phyloP scores from a whole-genome alignment of 2,797 vertebrate genomes.

The Staurois parvus region DNA sequence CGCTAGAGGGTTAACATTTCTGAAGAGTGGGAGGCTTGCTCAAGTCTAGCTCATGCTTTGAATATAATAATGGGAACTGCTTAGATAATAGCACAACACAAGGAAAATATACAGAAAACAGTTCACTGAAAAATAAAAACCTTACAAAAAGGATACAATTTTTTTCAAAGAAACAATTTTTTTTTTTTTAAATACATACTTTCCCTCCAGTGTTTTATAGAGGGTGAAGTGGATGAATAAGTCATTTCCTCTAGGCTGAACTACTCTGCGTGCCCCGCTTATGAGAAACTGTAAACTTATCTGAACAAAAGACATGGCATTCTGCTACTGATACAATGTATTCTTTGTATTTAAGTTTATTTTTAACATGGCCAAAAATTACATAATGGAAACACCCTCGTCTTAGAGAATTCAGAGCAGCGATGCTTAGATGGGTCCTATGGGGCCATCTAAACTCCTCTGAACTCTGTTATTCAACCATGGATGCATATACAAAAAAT shows the following conservation, averaged over 20 bases:
- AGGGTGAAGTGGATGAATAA: background rate
- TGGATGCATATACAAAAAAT: no score
- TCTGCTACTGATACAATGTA: constrained; percentile 4
- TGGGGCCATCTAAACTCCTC: background rate
- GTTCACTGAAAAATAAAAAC: background rate
- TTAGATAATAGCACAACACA: background rate
- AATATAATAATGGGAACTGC: background rate
- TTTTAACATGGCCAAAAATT: background rate
- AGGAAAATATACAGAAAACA: background rate
- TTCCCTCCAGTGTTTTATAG: background rate
- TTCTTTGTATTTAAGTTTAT: background rate
- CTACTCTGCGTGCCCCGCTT: background rate
- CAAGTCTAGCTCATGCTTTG: background rate
- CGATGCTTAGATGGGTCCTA: background rate
- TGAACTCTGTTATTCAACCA: no score
- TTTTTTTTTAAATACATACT: background rate
- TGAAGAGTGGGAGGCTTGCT: background rate
- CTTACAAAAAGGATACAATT: background rate
- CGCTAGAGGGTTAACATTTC: background rate
- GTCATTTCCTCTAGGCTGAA: background rate
- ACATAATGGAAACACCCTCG: background rate
- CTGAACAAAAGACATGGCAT: background rate
- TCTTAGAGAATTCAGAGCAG: background rate
- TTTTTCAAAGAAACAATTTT: no score
- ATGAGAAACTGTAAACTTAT: constrained; percentile 12